These are phyloP conservation scores for Pagetopsis macropterus DNA, from an alignment of 2,797 vertebrate species.

Conservation along the genomic window DNA sequence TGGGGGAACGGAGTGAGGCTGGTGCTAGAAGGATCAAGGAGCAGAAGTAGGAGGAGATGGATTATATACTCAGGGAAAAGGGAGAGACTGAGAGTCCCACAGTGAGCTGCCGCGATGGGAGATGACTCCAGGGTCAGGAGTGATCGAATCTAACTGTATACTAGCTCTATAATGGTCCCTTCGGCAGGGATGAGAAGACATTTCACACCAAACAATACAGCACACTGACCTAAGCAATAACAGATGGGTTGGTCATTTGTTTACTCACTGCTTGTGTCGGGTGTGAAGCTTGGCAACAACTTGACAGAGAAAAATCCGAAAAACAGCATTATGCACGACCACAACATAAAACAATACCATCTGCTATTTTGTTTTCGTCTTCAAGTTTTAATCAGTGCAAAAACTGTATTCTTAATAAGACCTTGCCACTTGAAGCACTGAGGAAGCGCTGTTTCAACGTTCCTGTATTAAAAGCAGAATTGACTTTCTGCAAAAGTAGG, in stretches of 20 bases:
- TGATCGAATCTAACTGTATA: conserved; percentile 24
- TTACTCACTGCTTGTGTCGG: conserved; percentile 4
- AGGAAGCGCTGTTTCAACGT: conserved; percentile 3
- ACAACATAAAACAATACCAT: conserved; percentile 33
- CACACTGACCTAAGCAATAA: conserved; percentile 8
- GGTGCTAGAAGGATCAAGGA: conserved; percentile 34
- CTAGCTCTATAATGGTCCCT: conserved; percentile 12
- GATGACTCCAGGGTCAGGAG: conserved; percentile 25
- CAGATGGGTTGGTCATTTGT: conserved; percentile 25
- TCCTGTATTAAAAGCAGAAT: conserved; percentile 2
- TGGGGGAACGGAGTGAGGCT: neutral
- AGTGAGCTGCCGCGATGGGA: conserved; percentile 13
- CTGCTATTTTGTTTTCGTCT: conserved; percentile 31
- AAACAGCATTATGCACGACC: conserved; percentile 4
- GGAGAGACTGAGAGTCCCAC: conserved; percentile 11
- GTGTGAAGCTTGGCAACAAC: conserved; percentile 26
- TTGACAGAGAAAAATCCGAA: conserved; percentile 4
- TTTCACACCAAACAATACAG: neutral
- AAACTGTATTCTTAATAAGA: conserved; percentile 8
- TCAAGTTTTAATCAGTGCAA: conserved; percentile 13
- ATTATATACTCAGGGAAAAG: conserved; percentile 23
- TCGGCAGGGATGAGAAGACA: neutral
- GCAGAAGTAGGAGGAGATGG: conserved; percentile 42
- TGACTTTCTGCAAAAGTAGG: neutral
- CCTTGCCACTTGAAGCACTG: conserved; percentile 16